Base-by-base conservation (phyloP, 1,140 invertebrate species). In the Centruroides vittatus region DNA sequence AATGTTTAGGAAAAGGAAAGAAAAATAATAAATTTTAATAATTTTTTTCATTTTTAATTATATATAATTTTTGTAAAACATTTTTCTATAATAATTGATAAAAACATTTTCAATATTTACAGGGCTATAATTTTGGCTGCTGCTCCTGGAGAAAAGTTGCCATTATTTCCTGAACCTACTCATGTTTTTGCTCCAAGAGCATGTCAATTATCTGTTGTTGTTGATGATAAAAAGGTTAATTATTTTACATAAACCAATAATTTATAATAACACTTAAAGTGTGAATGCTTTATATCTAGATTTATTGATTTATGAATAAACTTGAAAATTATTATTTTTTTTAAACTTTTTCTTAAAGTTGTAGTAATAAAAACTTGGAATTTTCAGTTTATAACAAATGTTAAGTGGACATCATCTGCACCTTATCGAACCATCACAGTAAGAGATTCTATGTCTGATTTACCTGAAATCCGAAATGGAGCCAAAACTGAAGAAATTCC, bases 81-180 rank as follows among this genome's bases (percentile, higher is more conserved):
- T 23, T 23, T 23, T 23, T 23, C 23, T 23, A 23, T 23, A 23
- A 23, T 23, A 23, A 23, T 23, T 23, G 23, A 23, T 23, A 23
- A 23, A 23, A 23, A 23, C 2, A 23, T 23, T 23, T 23, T 23
- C 23, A 23, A 23, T 23, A 23, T 23, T 23, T 23, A 23, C 23
- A 83, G 84, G 65, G 78, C 87, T 35, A 86, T 93, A 53, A 85
- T 93, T 41, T 70, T 93, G 50, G 90, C 88, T 23, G 85, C 89
- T 10, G 88, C 88, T 7, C 87, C 88, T 12, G 88, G 88, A 8
- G 82, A 85, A 69, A 78, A 77, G 51, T 72, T 93, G n/a, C 89
- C 90, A 1, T 73, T 77, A 11, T 91, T 84, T 71, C 90, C 90
- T 4, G 85, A 89, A 73, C 87, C 89, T 0, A 79, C 78, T 3